Evolutionary conservation across 2,797 vertebrate species (phyloP), one percentile per base, ranked within the genome.

Genomic region (Hydrolagus colliei): DNA sequence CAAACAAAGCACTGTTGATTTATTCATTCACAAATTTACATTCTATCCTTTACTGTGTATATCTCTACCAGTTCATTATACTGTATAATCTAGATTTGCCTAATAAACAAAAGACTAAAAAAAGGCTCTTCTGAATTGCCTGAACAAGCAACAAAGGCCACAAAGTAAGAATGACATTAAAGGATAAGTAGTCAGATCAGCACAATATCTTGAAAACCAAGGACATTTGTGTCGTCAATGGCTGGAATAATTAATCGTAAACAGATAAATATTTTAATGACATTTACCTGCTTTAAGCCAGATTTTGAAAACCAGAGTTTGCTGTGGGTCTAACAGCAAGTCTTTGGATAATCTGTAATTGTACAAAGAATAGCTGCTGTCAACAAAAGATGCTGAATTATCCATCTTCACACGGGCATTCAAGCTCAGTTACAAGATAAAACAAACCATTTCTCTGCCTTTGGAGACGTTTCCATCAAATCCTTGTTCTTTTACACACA

Each of bases 251-350:
- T 52, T 6, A 52, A 52, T 11, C 16, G 1, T 20, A 52, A n/a
- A 75, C 18, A 75, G 13, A 86, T 63, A 27, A 73, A 41, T 16
- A 32, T 75, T 86, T 75, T n/a, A 61, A 52, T 18, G 62, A 41
- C 35, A 59, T 73, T 88, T 95, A 98, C 96, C 96, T 96, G 95
- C 95, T 98, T 96, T 97, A 90, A 99, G 96, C 97, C 98, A 99
- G 72, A 99, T 95, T 95, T 99, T 99, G 89, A 99, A 98, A 87
- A 99, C 97, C 22, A 99, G 93, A 4, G 91, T 95, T 90, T 98
- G 96, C 73, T 96, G 95, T n/a, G 96, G 93, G 90, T 99, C 96
- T 89, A 97, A 78, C 72, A 99, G 94, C 1, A 99, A 94, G 84
- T 97, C 93, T 86, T 97, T 97, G 22, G 96, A 94, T 85, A 99